Evolutionary conservation across 2,797 vertebrate species (phyloP), one percentile per base, ranked within the genome.

Genomic region (Jordanella pulchra): DNA sequence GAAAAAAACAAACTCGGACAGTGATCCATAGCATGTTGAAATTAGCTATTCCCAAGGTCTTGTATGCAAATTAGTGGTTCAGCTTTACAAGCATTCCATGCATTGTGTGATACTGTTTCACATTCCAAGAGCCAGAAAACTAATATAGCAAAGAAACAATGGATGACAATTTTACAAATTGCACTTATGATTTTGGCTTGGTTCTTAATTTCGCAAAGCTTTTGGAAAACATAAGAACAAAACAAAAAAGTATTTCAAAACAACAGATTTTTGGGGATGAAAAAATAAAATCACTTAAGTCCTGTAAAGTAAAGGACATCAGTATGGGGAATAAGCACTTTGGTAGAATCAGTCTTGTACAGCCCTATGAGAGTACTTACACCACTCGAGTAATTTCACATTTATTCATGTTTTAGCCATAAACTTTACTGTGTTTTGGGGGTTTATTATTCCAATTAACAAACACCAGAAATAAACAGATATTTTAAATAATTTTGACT

Each of bases 31-130:
- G 72, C 73, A 51, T 48, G 1, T 13, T 76, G 76, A 78, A 85
- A 73, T 80, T 75, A 70, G 61, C 42, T 15, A 28, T 83, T 82
- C 60, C 72, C 71, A 30, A 35, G 67, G 61, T 67, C 80, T 73
- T 68, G 65, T 71, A 84, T 81, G 78, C 67, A 85, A 87, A 90
- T 90, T 84, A 90, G 75, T 56, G 75, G 76, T 77, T 79, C 77
- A 85, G 63, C 77, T 84, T 79, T 86, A 85, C 74, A 77, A 83
- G 75, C 73, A 76, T 74, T 45, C 73, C 44, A 66, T 39, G 64
- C 70, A 84, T 75, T 28, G 60, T 78, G 77, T 53, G 73, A 67
- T 21, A 35, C 55, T 45, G 70, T 39, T 76, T 56, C 23, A 82
- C 73, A 83, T 79, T 71, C 72, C 65, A 58, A 76, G 69, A 30